Evolutionary conservation across 2,113 vertebrate genomes (phyloP), one percentile per base, ranked within the genome.

Genomic region (Electrona antarctica): DNA sequence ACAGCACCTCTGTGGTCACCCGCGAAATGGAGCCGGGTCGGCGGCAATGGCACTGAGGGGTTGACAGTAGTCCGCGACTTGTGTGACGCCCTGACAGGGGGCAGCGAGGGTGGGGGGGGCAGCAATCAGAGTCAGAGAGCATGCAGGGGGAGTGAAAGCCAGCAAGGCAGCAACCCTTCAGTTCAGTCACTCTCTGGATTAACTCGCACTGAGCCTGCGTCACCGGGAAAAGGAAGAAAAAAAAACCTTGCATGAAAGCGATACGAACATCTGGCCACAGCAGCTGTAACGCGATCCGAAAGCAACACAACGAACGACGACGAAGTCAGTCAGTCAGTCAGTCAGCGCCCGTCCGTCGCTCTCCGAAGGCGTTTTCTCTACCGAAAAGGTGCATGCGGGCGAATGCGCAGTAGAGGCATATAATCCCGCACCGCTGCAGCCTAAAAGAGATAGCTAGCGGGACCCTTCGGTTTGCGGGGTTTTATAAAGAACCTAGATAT

Each of bases 321-420:
- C 33, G 33, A 41, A 41, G 33, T 6, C 72, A 60, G 15, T 50
- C 33, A 60, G 76, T 52, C 81, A 69, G 78, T 29, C 83, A 57
- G 81, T 60, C 65, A 51, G 65, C 45, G 74, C 80, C 85, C 58
- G 72, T 64, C 67, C 41, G 77, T 71, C 85, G 82, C 85, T 74
- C 85, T 74, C 74, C 77, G 77, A 90, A 93, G 91, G 87, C 90
- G 88, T 92, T 92, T 92, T 90, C 90, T 89, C 85, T 71, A 56
- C 73, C 47, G 14, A 75, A 84, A 84, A 88, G 78, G 88, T 74
- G 85, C 89, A 87, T 47, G 67, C 80, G 55, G 84, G 71, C 86
- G 86, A 85, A 88, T 92, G 89, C 91, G 85, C 89, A 87, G 78
- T 74, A 76, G 87, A 90, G 77, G 84, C 80, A 41, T 41, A 41